Conservation (phyloP, 2,888 invertebrate genomes). For the Patella ulyssiponensis region DNA sequence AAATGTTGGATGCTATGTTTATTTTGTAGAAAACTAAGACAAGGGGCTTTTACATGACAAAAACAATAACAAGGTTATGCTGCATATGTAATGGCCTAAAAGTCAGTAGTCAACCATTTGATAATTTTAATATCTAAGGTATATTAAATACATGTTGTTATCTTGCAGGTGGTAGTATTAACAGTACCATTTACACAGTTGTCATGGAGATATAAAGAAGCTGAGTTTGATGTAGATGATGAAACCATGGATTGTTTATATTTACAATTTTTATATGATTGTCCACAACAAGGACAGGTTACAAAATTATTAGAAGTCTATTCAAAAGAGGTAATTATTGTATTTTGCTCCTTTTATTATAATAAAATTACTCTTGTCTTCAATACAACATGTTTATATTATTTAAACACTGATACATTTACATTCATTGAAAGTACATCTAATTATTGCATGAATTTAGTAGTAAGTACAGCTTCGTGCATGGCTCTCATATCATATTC, state of each 20-base stretch:
- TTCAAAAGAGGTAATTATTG: slow-evolving; percentile 75
- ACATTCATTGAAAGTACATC: too few relatives aligned
- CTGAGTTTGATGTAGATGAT: slow-evolving; percentile 84
- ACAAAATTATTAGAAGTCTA: slow-evolving; percentile 83
- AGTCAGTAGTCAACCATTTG: not conserved
- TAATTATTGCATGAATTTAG: too few relatives aligned
- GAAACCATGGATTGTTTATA: slow-evolving; percentile 93
- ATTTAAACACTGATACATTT: too few relatives aligned
- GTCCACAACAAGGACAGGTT: slow-evolving; percentile 81
- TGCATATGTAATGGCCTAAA: not conserved
- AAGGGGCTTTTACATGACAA: too few relatives aligned
- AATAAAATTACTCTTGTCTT: too few relatives aligned
- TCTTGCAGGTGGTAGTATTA: slow-evolving; percentile 58
- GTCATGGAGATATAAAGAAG: slow-evolving; percentile 93
- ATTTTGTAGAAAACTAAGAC: too few relatives aligned
- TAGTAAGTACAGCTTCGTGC: too few relatives aligned
- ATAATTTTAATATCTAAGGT: too few relatives aligned
- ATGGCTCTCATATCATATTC: too few relatives aligned
- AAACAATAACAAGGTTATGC: not conserved
- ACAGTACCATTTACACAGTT: slow-evolving; percentile 88
- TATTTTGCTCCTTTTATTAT: too few relatives aligned
- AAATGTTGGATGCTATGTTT: too few relatives aligned
- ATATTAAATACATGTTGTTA: not conserved
- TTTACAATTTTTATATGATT: slow-evolving; percentile 81
- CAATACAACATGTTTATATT: too few relatives aligned